These are phyloP conservation scores for Halichoerus grypus DNA, from an alignment of 2,113 vertebrate species.

Conservation along the genomic window DNA sequence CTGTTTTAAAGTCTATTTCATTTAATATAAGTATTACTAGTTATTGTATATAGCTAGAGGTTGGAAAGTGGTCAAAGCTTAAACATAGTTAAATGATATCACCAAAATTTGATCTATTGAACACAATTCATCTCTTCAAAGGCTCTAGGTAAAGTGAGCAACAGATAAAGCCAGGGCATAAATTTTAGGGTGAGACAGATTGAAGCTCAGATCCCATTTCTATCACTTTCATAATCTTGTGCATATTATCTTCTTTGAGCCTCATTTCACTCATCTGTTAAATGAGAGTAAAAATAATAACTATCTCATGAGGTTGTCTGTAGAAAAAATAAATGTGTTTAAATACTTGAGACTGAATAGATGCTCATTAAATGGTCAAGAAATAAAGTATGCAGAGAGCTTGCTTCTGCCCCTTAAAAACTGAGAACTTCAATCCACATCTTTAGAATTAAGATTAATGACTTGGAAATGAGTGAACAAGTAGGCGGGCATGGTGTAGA, in stretches of 20 bases:
- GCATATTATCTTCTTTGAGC: neutral
- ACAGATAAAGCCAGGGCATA: neutral
- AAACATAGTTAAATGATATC: neutral
- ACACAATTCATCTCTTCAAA: neutral
- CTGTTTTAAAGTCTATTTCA: neutral
- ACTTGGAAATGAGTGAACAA: slow-evolving; percentile 36
- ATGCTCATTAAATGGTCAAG: neutral
- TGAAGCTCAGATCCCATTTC: neutral
- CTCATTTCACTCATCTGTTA: neutral
- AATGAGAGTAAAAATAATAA: neutral
- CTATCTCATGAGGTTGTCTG: neutral
- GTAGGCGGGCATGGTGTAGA: neutral
- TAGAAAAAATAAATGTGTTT: neutral
- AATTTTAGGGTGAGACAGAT: neutral
- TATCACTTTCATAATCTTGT: neutral
- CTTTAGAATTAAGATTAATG: slow-evolving; percentile 1
- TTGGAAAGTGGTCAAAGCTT: neutral
- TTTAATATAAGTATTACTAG: neutral
- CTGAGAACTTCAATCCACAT: neutral
- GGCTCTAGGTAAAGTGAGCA: neutral
- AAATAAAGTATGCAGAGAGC: neutral
- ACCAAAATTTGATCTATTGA: neutral
- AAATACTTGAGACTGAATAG: neutral
- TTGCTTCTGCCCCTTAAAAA: neutral
- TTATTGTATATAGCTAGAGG: neutral